phyloP scores from a whole-genome alignment of 2,888 invertebrate species.

The Aleiodes leptofemur region DNA sequence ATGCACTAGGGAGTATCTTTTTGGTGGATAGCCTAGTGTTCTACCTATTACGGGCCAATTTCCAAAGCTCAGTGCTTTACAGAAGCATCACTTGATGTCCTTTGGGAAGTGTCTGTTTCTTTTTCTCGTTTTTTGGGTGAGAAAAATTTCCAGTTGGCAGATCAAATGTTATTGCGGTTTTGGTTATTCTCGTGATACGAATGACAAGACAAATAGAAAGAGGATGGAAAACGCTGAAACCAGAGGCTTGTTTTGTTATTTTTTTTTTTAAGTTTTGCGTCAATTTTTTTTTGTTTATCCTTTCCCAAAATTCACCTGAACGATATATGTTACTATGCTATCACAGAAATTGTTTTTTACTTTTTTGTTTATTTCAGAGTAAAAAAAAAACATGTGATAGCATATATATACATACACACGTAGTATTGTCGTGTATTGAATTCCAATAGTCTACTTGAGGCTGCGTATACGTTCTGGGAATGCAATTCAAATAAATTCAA shows the following conservation, averaged over 20 bases:
- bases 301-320: too few relatives aligned
- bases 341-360: too few relatives aligned
- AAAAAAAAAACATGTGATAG: constrained; percentile 13
- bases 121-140: constrained; percentile 20
- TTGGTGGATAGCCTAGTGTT: constrained; percentile 5
- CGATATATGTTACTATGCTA: too few relatives aligned
- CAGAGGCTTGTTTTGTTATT: neutral
- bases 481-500: constrained; percentile 34
- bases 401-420: constrained; percentile 17
- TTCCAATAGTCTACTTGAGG: constrained; percentile 45
- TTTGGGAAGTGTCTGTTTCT: constrained; percentile 10
- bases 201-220: neutral
- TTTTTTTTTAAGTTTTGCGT: neutral
- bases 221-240: neutral
- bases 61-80: constrained; percentile 48
- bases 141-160: constrained; percentile 3
- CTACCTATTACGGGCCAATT: constrained; percentile 61
- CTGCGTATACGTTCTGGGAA: constrained; percentile 22
- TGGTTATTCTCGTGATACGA: neutral
- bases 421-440: constrained; percentile 44
- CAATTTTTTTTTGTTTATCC: neutral
- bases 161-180: constrained; percentile 7
- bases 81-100: constrained; percentile 40
- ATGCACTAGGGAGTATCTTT: constrained; percentile 28
- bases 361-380: neutral